phyloP scores from a whole-genome alignment of 2,113 vertebrate species.

The Hiodon alosoides region DNA sequence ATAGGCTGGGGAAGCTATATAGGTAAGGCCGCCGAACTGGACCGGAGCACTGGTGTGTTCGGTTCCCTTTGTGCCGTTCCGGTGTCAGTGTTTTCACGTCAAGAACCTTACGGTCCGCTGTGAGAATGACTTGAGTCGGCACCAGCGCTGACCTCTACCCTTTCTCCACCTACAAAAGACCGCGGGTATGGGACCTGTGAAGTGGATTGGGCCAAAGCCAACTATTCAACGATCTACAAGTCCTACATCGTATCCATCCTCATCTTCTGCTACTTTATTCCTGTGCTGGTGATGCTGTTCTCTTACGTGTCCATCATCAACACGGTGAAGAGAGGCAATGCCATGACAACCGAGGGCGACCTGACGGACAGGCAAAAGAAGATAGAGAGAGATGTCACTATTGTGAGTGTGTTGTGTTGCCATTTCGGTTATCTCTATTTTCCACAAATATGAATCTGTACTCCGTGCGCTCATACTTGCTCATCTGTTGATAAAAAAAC shows the following conservation, averaged over 20 bases:
- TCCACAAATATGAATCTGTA: too few relatives aligned
- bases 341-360: conserved; percentile 50
- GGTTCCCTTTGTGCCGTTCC: too few relatives aligned
- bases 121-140: too few relatives aligned
- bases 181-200: conserved; percentile 71
- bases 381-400: conserved; percentile 63
- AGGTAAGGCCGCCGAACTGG: conserved; percentile 46
- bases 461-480: too few relatives aligned
- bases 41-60: too few relatives aligned
- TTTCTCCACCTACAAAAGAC: conserved; percentile 41
- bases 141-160: too few relatives aligned
- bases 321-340: conserved; percentile 69
- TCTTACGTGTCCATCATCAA: conserved; percentile 71
- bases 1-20: conserved; percentile 79
- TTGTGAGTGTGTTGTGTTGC: conserved; percentile 53
- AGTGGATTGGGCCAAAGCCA: conserved; percentile 74
- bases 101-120: too few relatives aligned
- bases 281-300: conserved; percentile 63
- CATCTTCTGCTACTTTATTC: conserved; percentile 65
- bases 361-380: conserved; percentile 68
- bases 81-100: too few relatives aligned
- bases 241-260: conserved; percentile 68
- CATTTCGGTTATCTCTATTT: too few relatives aligned
- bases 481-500: too few relatives aligned
- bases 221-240: conserved; percentile 63